Conservation (phyloP, 2,888 invertebrate genomes). For the Epinotia brunnichana region DNA sequence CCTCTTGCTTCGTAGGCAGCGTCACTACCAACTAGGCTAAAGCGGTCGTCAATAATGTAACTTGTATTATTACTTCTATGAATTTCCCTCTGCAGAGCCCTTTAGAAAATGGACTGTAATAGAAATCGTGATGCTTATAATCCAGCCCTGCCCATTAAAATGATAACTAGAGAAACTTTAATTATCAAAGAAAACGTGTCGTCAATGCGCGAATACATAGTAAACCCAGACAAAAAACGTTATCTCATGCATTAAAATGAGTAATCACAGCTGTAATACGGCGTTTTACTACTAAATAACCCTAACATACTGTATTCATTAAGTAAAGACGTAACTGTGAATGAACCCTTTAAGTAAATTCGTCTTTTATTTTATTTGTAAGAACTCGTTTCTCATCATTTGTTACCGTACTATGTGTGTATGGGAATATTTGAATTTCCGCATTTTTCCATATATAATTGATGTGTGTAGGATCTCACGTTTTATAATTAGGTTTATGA, state of each 20-base stretch:
- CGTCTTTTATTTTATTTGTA: slow-evolving; percentile 7
- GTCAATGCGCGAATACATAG: background rate
- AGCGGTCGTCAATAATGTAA: too few relatives aligned
- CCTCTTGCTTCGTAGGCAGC: too few relatives aligned
- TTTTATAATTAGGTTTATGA: slow-evolving; percentile 24
- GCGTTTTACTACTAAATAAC: background rate
- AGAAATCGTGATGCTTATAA: slow-evolving; percentile 31
- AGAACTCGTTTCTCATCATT: slow-evolving; percentile 34
- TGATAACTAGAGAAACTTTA: slow-evolving; percentile 38
- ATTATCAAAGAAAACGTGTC: slow-evolving; percentile 24
- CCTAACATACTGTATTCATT: too few relatives aligned
- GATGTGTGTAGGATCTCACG: slow-evolving; percentile 30
- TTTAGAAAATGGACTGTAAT: slow-evolving; percentile 31
- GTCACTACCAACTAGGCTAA: too few relatives aligned
- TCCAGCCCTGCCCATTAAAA: slow-evolving; percentile 26
- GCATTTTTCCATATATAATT: slow-evolving; percentile 37
- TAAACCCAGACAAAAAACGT: too few relatives aligned
- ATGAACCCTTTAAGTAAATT: too few relatives aligned
- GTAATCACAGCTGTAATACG: background rate
- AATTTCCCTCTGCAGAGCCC: slow-evolving; percentile 4
- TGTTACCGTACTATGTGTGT: slow-evolving; percentile 11
- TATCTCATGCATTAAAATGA: too few relatives aligned
- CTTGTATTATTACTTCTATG: too few relatives aligned
- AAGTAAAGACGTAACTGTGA: background rate
- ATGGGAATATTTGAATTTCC: slow-evolving; percentile 36